phyloP scores from a whole-genome alignment of 2,113 vertebrate species.

The Bothrops jararaca region DNA sequence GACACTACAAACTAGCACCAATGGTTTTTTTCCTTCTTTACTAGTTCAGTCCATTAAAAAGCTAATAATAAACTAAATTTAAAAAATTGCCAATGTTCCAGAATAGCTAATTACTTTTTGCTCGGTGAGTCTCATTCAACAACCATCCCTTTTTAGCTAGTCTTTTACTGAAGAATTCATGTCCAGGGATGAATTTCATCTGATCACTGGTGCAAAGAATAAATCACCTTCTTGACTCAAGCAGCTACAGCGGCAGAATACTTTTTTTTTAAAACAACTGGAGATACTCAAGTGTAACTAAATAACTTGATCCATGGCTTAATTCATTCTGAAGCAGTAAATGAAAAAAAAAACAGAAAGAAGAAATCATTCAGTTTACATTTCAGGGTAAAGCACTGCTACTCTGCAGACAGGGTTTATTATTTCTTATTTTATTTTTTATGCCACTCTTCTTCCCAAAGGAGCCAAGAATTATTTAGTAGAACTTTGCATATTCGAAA shows the following conservation, averaged over 20 bases:
- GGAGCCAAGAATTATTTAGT: neutral
- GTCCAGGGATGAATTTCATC: neutral
- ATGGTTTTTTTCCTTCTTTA: neutral
- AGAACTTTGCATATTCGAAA: neutral
- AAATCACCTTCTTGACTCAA: neutral
- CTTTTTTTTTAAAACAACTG: neutral
- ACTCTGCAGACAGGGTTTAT: neutral
- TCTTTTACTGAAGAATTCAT: neutral
- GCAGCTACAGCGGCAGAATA: neutral
- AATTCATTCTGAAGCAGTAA: neutral
- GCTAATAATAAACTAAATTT: neutral
- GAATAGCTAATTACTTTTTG: neutral
- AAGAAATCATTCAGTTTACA: neutral
- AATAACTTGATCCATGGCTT: neutral
- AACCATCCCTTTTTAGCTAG: neutral
- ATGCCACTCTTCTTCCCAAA: neutral
- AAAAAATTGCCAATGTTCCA: neutral
- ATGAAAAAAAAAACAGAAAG: neutral
- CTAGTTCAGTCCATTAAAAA: neutral
- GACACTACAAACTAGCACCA: neutral
- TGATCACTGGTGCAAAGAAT: neutral
- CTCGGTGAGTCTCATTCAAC: neutral
- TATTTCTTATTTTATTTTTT: neutral
- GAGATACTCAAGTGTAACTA: neutral
- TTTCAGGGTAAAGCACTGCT: neutral